Percentiles rank a stretch among this genome's conserved stretches.
Evolutionary conservation across 2,888 invertebrate species (phyloP).

Genomic region (Heliconius charithonia): DNA sequence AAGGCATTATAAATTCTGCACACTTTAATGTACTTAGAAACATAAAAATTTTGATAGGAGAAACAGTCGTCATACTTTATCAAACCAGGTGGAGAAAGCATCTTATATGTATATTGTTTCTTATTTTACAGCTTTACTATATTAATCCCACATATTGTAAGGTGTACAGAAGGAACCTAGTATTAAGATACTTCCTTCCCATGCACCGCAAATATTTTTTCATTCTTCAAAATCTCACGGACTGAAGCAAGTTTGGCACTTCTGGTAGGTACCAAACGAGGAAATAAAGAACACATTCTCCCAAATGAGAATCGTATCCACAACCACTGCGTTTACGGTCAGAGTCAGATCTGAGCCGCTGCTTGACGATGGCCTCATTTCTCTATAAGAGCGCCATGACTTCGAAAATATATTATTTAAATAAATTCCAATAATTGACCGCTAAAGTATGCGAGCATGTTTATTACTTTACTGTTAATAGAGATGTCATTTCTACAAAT

Average conservation of each 20-base stretch:
- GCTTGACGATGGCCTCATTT: background rate
- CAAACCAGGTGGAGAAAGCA: background rate
- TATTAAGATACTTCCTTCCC: background rate
- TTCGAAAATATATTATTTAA: background rate
- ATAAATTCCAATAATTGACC: background rate
- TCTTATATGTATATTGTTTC: background rate
- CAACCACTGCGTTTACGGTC: background rate
- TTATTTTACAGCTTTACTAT: too few relatives aligned
- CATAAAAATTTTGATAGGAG: too few relatives aligned
- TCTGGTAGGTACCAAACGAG: too few relatives aligned
- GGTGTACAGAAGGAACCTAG: background rate
- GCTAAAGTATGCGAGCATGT: background rate
- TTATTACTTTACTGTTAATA: background rate
- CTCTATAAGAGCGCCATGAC: background rate
- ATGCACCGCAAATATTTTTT: background rate
- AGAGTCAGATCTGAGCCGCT: background rate
- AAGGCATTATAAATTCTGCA: too few relatives aligned
- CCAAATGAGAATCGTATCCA: background rate
- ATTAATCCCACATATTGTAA: too few relatives aligned
- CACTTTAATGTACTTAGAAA: too few relatives aligned
- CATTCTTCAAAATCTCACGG: background rate
- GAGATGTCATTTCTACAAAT: constrained; percentile 10
- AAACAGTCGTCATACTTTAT: background rate
- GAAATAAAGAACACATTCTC: background rate
- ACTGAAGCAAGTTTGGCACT: background rate